Percentiles rank a stretch among this genome's conserved stretches.
These are phyloP conservation scores for Monoplex corrugatus DNA, from an alignment of 2,888 invertebrate genomes.

Conservation along the genomic window DNA sequence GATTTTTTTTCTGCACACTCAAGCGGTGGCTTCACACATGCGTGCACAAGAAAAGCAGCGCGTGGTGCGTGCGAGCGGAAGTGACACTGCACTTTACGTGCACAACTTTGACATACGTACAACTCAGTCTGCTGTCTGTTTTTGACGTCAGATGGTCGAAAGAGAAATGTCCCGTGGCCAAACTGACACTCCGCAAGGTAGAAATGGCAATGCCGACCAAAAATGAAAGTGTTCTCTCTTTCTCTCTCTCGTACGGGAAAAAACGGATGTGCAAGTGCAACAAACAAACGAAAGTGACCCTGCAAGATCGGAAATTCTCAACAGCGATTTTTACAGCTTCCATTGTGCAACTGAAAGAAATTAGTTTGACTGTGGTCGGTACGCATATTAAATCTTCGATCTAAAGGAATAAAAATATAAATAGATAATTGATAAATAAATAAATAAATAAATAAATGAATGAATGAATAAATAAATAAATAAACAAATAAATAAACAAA, in stretches of 20 bases:
- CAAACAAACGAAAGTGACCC: no score
- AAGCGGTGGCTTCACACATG: background rate
- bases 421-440: no score
- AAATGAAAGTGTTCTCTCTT: background rate
- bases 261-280: constrained; percentile 9
- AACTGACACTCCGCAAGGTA: background rate
- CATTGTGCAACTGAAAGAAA: no score
- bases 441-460: no score
- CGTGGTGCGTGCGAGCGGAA: background rate
- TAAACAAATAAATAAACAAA: no score
- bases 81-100: constrained; percentile 23
- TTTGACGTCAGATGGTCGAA: background rate
- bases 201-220: background rate
- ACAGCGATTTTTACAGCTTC: no score
- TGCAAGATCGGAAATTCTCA: no score
- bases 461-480: no score
- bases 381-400: no score
- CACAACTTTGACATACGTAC: background rate
- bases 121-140: background rate
- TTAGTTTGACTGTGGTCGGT: no score
- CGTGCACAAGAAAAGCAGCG: background rate
- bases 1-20: background rate
- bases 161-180: constrained; percentile 18
- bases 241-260: constrained; percentile 24
- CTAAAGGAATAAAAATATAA: no score